Conservation (phyloP, 2,888 invertebrate genomes). For the Pilophorus perplexus region DNA sequence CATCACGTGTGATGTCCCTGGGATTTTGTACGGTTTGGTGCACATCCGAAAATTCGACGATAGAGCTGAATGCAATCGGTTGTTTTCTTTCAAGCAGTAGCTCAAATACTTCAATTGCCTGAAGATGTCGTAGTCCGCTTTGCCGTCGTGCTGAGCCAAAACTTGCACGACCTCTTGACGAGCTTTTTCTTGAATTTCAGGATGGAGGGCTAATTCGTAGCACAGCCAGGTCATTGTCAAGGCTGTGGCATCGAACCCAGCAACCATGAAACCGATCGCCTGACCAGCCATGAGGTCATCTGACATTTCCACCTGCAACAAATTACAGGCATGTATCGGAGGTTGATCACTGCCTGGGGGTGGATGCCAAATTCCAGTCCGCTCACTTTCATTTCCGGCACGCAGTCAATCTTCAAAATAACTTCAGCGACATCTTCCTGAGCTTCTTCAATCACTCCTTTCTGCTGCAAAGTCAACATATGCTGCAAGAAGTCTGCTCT, state of each 20-base stretch:
- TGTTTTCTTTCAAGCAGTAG: conserved; percentile 3
- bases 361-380: no score
- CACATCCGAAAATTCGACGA: conserved; percentile 13
- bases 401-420: neutral
- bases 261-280: conserved; percentile 60
- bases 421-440: neutral
- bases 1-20: conserved; percentile 1
- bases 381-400: neutral
- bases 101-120: conserved; percentile 58
- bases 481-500: neutral
- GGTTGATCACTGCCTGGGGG: no score
- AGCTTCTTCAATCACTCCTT: neutral
- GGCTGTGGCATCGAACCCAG: conserved; percentile 65
- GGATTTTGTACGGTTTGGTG: conserved; percentile 10
- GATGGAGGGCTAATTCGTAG: conserved; percentile 58
- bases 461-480: neutral
- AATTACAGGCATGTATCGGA: no score
- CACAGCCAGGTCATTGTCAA: conserved; percentile 60
- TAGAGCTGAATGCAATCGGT: conserved; percentile 18
- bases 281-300: conserved; percentile 53
- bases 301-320: neutral
- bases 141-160: conserved; percentile 51
- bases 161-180: conserved; percentile 56
- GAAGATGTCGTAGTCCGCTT: conserved; percentile 58
- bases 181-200: conserved; percentile 56